Percentiles rank a stretch among this genome's conserved stretches.
These are phyloP conservation scores for Macaca mulatta DNA, from an alignment of 2,113 vertebrate species.

Conservation along the genomic window DNA sequence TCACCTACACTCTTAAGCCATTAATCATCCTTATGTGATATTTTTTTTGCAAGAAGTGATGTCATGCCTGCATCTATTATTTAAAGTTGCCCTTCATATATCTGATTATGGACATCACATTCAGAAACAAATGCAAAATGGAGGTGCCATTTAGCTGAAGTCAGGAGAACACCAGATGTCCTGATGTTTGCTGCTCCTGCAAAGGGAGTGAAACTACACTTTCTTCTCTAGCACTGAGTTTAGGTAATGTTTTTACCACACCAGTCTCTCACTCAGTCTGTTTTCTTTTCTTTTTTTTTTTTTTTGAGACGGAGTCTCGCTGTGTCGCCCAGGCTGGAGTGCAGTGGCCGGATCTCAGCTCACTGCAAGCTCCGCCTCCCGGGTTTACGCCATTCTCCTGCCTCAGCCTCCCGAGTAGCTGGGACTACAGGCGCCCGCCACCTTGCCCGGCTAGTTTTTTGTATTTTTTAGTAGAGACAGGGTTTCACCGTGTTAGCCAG, in stretches of 20 bases:
- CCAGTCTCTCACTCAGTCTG: neutral
- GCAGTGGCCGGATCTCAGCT: too few species aligned
- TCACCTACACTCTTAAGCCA: neutral
- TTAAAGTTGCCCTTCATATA: neutral
- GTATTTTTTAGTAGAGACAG: too few species aligned
- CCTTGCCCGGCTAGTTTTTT: too few species aligned
- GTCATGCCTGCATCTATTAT: neutral
- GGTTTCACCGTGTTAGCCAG: too few species aligned
- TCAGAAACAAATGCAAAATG: neutral
- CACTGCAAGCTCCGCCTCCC: too few species aligned
- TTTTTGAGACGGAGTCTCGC: too few species aligned
- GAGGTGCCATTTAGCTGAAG: neutral
- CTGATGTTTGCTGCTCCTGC: too few species aligned
- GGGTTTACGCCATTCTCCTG: too few species aligned
- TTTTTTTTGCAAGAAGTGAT: neutral
- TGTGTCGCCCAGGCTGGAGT: too few species aligned
- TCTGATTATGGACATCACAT: neutral
- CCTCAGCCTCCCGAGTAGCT: too few species aligned
- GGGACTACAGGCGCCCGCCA: too few species aligned
- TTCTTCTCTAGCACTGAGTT: neutral
- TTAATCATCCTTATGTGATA: neutral
- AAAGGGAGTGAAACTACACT: rapidly evolving
- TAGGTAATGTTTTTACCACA: neutral
- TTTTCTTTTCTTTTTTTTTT: neutral
- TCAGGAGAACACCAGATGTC: too few species aligned